Conservation (phyloP, 2,797 vertebrate species). For the Eulemur mongoz region DNA sequence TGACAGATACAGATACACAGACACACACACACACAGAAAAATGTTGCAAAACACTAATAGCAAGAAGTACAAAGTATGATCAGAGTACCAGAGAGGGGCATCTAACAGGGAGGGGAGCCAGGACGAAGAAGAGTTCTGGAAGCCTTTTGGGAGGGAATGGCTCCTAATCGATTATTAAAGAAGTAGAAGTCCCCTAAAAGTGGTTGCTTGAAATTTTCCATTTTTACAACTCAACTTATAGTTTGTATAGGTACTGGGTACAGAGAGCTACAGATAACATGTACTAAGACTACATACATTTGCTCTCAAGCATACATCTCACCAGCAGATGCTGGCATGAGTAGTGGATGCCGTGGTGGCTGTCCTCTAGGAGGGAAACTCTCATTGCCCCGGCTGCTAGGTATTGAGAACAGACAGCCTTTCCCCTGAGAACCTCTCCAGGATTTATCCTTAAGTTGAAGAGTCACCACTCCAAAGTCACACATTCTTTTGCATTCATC, state of each 20-base stretch:
- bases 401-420: not conserved
- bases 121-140: not conserved
- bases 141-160: not conserved
- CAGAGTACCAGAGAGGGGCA: not conserved
- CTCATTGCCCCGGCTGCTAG: accelerated
- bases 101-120: not conserved
- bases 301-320: not conserved
- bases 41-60: not conserved
- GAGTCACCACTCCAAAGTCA: not conserved
- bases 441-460: not conserved
- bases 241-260: not conserved
- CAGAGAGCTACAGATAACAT: not conserved
- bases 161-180: not conserved
- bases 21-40: too few species aligned
- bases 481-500: not conserved
- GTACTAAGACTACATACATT: not conserved
- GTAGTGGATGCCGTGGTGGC: accelerated
- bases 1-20: not conserved
- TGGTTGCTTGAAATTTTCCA: not conserved
- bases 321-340: not conserved
- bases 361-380: not conserved
- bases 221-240: not conserved
- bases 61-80: not conserved
- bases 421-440: not conserved
- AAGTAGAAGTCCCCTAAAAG: not conserved